A percentile compares a stretch with the other conserved stretches of the same genome.
Evolutionary conservation across 2,113 vertebrate species (phyloP).

Genomic region (Alethe castanea): DNA sequence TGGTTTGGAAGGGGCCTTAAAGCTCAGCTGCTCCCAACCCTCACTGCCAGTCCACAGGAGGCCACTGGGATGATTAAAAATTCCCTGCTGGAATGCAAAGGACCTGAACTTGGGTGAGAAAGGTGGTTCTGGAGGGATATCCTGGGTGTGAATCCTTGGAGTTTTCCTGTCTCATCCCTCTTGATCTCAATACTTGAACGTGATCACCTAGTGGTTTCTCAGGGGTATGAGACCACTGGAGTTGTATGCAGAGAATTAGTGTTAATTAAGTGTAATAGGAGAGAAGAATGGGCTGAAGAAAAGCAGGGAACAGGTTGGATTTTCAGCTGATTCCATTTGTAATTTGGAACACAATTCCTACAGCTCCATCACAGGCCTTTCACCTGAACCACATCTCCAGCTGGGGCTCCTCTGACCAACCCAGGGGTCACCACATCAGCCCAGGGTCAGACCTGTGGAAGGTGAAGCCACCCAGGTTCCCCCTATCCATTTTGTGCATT

Average conservation of each 20-base stretch:
- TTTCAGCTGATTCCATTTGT: not conserved
- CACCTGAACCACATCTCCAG: not conserved
- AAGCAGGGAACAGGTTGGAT: not conserved
- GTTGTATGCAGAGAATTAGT: not conserved
- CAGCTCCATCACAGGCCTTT: not conserved
- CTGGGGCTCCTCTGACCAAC: not conserved
- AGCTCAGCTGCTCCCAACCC: not conserved
- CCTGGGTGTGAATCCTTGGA: not conserved
- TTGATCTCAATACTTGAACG: not conserved
- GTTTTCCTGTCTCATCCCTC: not conserved
- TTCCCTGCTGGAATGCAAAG: not conserved
- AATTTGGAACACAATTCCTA: not conserved
- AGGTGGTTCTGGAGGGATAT: not conserved
- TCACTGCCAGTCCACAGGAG: not conserved
- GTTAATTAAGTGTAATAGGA: not conserved
- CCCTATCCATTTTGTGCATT: not conserved
- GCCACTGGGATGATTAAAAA: not conserved
- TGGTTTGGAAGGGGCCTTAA: not conserved
- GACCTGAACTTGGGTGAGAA: not conserved
- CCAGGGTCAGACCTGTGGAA: not conserved
- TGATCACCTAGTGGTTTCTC: not conserved
- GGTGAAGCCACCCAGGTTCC: not conserved
- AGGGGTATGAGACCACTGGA: not conserved
- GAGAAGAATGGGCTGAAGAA: not conserved
- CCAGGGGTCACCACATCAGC: not conserved